Base-by-base conservation (phyloP, 2,797 vertebrate species). In the Microtus californicus region DNA sequence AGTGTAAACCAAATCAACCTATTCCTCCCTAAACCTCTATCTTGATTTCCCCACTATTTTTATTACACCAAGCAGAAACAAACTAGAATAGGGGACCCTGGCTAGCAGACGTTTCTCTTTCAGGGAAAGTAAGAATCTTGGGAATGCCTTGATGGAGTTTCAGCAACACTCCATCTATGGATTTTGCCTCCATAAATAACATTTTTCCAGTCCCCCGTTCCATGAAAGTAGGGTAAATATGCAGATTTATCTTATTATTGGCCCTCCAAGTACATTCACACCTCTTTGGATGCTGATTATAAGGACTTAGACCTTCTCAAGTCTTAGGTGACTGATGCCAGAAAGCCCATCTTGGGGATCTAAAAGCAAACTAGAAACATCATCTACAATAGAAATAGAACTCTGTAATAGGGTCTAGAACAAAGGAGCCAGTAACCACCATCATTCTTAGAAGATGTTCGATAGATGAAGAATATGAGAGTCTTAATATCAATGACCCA, bases 281-380 rank as follows among this genome's bases (percentile, higher is more conserved):
- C 21, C 67, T 65, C 21, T 92, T 91, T 92, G 45, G 61, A 71
- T 45, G 15, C 61, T 43, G 83, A 45, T 11, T 88, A 0, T 94
- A 93, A 90, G 21, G 3, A 92, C 29, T 48, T 25, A 37, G 81
- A 14, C 37, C n/a, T 94, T 91, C 12, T 31, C 34, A n/a, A 86
- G 34, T 69, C 69, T 81, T 78, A 86, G 61, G 31, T 25, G 1
- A 51, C 23, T 76, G 19, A 86, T 76, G 17, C 59, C 25, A 85
- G 31, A 87, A 59, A 93, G 63, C 82, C 59, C 56, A 67, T 56
- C 61, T 71, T 31, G 79, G 13, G 48, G 2, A 71, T n/a, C 31
- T 7, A 91, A 86, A 93, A 8, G 13, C 51, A 91, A 95, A 83
- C 71, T 85, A 77, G 29, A 83, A 69, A 93, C 4, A 71, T 56